These are phyloP conservation scores for Charaxes varanes DNA, from an alignment of 1,140 invertebrate genomes.

Conservation along the genomic window DNA sequence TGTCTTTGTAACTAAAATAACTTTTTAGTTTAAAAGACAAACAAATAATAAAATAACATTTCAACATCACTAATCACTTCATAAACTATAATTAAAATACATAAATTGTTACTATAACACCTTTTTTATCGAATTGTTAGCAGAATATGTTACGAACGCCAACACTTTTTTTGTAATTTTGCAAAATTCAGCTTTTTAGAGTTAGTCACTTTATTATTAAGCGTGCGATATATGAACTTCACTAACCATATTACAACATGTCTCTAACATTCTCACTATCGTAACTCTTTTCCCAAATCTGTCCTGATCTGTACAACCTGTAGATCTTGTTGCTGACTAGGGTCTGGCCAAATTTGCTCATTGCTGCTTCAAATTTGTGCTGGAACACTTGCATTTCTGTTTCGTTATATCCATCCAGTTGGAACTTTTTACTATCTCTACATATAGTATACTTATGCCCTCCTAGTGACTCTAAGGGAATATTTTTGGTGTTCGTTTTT, in stretches of 20 bases:
- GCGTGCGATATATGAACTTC: too few relatives aligned
- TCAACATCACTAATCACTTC: too few relatives aligned
- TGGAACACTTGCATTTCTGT: conserved; percentile 67
- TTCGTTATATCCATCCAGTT: conserved; percentile 59
- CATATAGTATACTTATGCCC: conserved; percentile 68
- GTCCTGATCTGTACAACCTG: conserved; percentile 58
- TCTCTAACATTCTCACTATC: conserved; percentile 53
- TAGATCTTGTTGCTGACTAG: conserved; percentile 66
- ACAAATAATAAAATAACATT: too few relatives aligned
- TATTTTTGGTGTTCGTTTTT: conserved; percentile 33
- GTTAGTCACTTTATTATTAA: too few relatives aligned
- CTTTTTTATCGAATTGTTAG: too few relatives aligned
- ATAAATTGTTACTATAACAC: too few relatives aligned
- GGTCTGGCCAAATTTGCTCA: conserved; percentile 59
- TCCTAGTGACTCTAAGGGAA: conserved; percentile 45
- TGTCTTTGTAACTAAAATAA: too few relatives aligned
- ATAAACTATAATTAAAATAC: too few relatives aligned
- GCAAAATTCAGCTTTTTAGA: too few relatives aligned
- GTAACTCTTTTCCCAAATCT: conserved; percentile 64
- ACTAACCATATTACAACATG: conserved; percentile 39
- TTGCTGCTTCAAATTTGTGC: conserved; percentile 69
- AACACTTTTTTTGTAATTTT: too few relatives aligned
- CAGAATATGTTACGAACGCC: too few relatives aligned
- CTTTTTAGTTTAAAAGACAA: too few relatives aligned
- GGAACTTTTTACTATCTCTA: conserved; percentile 52